Evolutionary conservation across 2,888 invertebrate genomes (phyloP), one percentile per base, ranked within the genome.

Genomic region (Aphodius granarius): DNA sequence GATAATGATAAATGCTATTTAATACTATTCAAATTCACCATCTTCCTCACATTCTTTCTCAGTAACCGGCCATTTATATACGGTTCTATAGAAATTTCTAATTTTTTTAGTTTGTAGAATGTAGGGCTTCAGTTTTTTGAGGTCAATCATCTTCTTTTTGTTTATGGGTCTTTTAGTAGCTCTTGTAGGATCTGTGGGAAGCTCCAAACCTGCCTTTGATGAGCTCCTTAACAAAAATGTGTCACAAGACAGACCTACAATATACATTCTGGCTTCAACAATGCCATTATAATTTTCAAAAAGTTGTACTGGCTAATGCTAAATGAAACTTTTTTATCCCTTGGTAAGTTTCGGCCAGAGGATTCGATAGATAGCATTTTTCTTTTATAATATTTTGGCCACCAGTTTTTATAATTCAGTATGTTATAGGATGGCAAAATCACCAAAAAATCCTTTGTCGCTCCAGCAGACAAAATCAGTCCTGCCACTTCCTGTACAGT

Each of bases 281-380:
- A 65, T 65, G 1, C 65, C 65, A 65, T 65, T 65, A 65, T 3
- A 65, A 65, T 65, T 65, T 65, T 65, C 65, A 65, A 43, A 43
- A 43, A 43, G 4, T 43, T 43, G 43, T 43, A 43, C 43, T 43
- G 43, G 43, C 43, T 43, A 43, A 43, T 43, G 1, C 43, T 43
- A 1, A 43, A 43, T 43, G 43, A 65, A 65, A 62, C 63, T 72
- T 72, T 63, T 5, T 63, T 16, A 72, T 72, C 63, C 16, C 20
- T 63, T 19, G 72, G 72, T 72, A 72, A 16, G 62, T 72, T 72
- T 65, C 65, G 65, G 65, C 65, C 1, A 6, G 63, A 18, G 72
- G 63, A 72, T 15, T 72, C 63, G 63, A 63, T 72, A 17, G 72
- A 63, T 72, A 72, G n/a, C 43, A 23, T 20, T 72, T n/a, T n/a